Evolutionary conservation across 2,113 vertebrate species (phyloP).

Genomic region (Apistogramma diplotaenia): DNA sequence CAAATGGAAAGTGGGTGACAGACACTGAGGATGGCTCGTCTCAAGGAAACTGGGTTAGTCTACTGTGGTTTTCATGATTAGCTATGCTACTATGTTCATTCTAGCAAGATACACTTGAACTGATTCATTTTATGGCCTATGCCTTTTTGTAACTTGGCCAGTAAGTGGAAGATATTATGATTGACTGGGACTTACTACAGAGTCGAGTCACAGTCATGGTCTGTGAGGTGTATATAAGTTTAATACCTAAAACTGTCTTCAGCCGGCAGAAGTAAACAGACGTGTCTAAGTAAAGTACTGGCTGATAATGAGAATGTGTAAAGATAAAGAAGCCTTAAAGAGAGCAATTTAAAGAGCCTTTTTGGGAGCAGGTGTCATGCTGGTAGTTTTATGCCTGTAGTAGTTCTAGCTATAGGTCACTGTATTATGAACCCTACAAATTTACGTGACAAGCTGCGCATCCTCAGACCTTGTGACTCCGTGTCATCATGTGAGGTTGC

Average conservation of each 20-base stretch:
- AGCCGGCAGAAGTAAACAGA: not conserved
- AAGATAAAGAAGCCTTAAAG: not conserved
- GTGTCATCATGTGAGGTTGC: not conserved
- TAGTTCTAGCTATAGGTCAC: not conserved
- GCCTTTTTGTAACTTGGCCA: not conserved
- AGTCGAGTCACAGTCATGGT: not conserved
- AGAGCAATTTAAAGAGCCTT: not conserved
- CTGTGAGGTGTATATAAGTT: not conserved
- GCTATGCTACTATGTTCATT: not conserved
- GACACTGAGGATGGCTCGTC: not conserved
- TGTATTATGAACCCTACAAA: not conserved
- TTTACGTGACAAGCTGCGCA: not conserved
- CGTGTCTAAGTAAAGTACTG: not conserved
- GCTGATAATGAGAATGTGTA: not conserved
- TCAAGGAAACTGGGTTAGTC: constrained; percentile 1
- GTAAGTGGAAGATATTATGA: constrained; percentile 11
- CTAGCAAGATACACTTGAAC: not conserved
- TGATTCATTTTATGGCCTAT: not conserved
- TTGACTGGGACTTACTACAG: not conserved
- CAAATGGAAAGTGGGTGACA: not conserved
- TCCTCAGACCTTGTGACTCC: not conserved
- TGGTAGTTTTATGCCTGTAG: not conserved
- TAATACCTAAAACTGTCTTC: not conserved
- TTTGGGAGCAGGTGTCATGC: too few relatives aligned
- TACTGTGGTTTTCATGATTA: not conserved